phyloP scores from a whole-genome alignment of 2,113 vertebrate species.

The Saguinus midas region DNA sequence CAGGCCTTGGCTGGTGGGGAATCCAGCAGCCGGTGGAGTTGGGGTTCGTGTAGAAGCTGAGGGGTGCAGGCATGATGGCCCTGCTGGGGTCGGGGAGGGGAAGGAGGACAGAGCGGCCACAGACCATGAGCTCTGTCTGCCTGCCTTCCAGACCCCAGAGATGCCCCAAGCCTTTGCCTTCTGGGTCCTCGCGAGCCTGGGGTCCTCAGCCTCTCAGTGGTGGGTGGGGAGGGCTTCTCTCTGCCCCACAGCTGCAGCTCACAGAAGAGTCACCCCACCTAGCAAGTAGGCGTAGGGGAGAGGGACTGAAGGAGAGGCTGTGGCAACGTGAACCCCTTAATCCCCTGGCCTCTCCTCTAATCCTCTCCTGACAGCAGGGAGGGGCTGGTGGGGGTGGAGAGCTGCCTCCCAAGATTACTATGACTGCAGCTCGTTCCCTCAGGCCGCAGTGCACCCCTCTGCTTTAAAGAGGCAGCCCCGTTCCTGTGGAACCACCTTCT shows the following conservation, averaged over 20 bases:
- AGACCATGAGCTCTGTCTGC: neutral
- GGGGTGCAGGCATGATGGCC: neutral
- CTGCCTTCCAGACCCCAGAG: neutral
- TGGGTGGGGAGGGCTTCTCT: neutral
- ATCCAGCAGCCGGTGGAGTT: fast-evolving
- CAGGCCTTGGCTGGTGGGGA: fast-evolving
- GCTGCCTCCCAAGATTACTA: constrained; percentile 90
- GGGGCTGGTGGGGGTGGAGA: constrained; percentile 59
- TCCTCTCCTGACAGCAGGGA: constrained; percentile 66
- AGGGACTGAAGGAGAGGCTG: neutral
- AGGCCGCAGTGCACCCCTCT: constrained; percentile 52
- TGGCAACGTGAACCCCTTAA: constrained; percentile 38
- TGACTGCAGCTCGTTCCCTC: constrained; percentile 83
- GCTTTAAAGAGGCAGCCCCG: constrained; percentile 53
- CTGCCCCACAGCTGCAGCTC: neutral
- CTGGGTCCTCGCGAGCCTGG: neutral
- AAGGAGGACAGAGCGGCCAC: neutral
- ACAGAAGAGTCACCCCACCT: neutral
- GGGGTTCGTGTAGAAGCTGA: neutral
- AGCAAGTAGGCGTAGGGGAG: neutral
- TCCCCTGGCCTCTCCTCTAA: constrained; percentile 60
- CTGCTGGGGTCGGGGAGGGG: neutral
- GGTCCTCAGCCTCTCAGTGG: neutral
- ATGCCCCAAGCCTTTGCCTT: neutral
- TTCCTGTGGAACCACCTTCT: fast-evolving